Evolutionary conservation across 2,888 invertebrate genomes (phyloP).

Genomic region (Hydrotaea diabolus): DNA sequence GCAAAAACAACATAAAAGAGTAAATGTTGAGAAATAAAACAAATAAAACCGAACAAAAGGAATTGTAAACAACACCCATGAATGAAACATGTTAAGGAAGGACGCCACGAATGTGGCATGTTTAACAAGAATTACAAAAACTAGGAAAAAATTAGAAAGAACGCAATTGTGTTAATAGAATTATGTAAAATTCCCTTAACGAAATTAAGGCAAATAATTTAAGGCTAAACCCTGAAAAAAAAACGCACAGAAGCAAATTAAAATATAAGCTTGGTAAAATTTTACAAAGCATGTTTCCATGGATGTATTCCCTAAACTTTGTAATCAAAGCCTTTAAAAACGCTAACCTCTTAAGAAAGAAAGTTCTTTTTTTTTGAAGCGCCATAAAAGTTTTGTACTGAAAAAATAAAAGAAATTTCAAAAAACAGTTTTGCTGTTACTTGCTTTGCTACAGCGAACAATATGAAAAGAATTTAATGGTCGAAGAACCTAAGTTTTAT

Average conservation of each 20-base stretch:
- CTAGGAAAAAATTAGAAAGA: not conserved
- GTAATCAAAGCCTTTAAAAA: too few species aligned
- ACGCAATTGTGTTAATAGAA: slow-evolving; percentile 23
- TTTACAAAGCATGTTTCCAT: too few species aligned
- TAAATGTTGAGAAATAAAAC: not conserved
- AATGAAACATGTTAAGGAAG: not conserved
- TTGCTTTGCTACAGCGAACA: not conserved
- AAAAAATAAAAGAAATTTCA: too few species aligned
- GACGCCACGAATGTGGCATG: not conserved
- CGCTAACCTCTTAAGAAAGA: too few species aligned
- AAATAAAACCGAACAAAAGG: not conserved
- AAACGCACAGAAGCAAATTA: too few species aligned
- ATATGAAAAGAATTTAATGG: not conserved
- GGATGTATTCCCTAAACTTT: too few species aligned
- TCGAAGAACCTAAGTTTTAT: not conserved
- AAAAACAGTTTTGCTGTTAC: slow-evolving; percentile 9
- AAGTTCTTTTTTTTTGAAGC: not conserved
- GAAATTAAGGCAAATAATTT: slow-evolving; percentile 26
- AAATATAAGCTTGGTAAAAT: too few species aligned
- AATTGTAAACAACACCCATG: not conserved
- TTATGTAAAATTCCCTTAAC: not conserved
- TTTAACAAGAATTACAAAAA: not conserved
- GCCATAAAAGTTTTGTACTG: slow-evolving; percentile 45
- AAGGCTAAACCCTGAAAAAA: too few species aligned
- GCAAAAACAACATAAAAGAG: too few species aligned